Evolutionary conservation across 2,113 vertebrate genomes (phyloP).

Genomic region (Dascyllus trimaculatus): DNA sequence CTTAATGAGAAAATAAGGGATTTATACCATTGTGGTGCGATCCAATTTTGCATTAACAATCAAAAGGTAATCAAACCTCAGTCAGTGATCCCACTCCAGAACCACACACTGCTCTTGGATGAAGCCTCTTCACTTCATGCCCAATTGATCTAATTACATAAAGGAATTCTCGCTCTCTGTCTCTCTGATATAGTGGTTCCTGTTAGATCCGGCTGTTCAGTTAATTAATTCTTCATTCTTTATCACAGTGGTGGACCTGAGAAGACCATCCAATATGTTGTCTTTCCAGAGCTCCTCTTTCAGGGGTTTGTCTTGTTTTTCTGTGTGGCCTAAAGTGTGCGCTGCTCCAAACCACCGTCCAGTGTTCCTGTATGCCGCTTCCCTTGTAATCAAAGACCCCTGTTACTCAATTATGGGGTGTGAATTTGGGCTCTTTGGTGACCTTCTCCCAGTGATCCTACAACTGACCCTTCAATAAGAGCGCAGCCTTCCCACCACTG

Average conservation of each 20-base stretch:
- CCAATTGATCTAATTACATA: constrained; percentile 88
- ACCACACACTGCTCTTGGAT: constrained; percentile 71
- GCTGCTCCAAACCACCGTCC: constrained; percentile 50
- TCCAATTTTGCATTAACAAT: constrained; percentile 78
- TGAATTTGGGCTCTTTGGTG: constrained; percentile 84
- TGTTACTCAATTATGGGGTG: constrained; percentile 85
- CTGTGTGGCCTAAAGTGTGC: constrained; percentile 38
- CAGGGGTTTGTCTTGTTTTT: constrained; percentile 61
- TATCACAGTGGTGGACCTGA: constrained; percentile 79
- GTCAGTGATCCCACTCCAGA: constrained; percentile 79
- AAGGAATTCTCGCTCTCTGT: constrained; percentile 73
- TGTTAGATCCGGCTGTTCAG: constrained; percentile 75
- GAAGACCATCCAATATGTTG: constrained; percentile 71
- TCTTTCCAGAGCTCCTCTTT: constrained; percentile 58
- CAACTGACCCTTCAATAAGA: constrained; percentile 84
- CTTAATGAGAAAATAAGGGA: constrained; percentile 82
- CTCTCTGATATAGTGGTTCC: constrained; percentile 74
- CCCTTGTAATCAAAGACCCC: constrained; percentile 79
- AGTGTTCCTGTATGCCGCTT: constrained; percentile 48
- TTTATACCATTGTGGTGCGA: constrained; percentile 64
- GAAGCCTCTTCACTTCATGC: constrained; percentile 84
- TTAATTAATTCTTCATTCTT: constrained; percentile 85
- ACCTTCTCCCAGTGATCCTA: constrained; percentile 86
- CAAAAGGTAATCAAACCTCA: constrained; percentile 83
- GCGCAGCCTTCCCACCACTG: constrained; percentile 68